Evolutionary conservation across 2,888 invertebrate species (phyloP), one percentile per base, ranked within the genome.

Genomic region (Acrocera orbiculus): DNA sequence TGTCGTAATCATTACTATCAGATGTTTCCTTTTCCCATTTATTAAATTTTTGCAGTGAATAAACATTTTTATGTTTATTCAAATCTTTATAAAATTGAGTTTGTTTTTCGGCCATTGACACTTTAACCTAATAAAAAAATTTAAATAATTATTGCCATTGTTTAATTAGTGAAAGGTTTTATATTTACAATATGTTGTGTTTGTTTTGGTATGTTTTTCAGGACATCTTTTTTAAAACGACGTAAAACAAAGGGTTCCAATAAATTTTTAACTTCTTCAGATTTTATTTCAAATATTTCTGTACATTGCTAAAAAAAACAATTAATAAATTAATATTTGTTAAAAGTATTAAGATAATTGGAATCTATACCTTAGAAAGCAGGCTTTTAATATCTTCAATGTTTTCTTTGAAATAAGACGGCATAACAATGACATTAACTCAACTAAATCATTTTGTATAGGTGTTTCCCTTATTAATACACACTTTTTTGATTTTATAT

Each of bases 171-270:
- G n/a, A n/a, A n/a, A n/a, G n/a, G n/a, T n/a, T n/a, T n/a, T n/a
- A n/a, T n/a, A n/a, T 61, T 51, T 31, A 77, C 66, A 2, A 78
- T 67, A 31, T 69, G 62, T 41, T 87, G 82, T 3, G 65, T 69
- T 61, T 95, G 95, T 46, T 67, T 61, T 0, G 95, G 95, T 46
- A 96, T 60, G 57, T 87, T 82, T 36, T 74, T 71, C 0, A 87
- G 64, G 0, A 92, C 92, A 46, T 92, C 86, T 15, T 69, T 62
- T 58, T 95, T 95, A 29, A 93, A 62, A 36, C 96, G 65, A 13
- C 95, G 65, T 27, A 96, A 64, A 4, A 95, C 76, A 56, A 96
- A 96, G 0, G 96, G 96, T 54, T 82, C 83, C 82, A 96, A 90
- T 44, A 96, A 93, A 31, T 79, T 69, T 54, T 95, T 93, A 0